Conservation (phyloP, 2,888 invertebrate species). For the Pandemis heparana region DNA sequence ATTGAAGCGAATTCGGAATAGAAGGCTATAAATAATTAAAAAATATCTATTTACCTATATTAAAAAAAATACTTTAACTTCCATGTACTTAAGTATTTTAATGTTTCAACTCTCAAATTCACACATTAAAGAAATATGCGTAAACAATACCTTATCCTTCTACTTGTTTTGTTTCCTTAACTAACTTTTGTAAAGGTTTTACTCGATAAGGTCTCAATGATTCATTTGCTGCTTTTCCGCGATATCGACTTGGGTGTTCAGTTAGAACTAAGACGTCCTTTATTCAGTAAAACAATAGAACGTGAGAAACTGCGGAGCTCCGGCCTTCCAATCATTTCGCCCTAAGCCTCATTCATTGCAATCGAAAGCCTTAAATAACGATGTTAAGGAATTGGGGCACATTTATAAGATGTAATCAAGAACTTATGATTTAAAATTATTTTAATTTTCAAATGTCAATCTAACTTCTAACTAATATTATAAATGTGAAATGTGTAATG, state of each 20-base stretch:
- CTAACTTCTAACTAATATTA: too few relatives aligned
- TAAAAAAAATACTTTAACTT: too few relatives aligned
- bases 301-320: slow-evolving; percentile 14
- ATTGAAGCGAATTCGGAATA: too few relatives aligned
- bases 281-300: slow-evolving; percentile 29
- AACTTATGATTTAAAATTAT: background rate
- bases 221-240: slow-evolving; percentile 26
- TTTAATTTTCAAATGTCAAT: background rate
- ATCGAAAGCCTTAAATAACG: slow-evolving; percentile 8
- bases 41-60: too few relatives aligned
- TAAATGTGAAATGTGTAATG: too few relatives aligned
- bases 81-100: too few relatives aligned
- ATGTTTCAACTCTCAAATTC: too few relatives aligned
- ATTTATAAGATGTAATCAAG: background rate
- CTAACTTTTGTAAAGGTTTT: background rate
- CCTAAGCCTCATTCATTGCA: slow-evolving; percentile 1
- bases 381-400: background rate
- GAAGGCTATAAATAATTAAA: too few relatives aligned
- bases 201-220: slow-evolving; percentile 18
- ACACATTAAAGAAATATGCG: too few relatives aligned
- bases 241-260: slow-evolving; percentile 34
- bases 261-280: slow-evolving; percentile 31
- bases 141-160: too few relatives aligned
- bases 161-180: too few relatives aligned
- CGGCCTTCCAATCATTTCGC: slow-evolving; percentile 22